Base-by-base conservation (phyloP, 2,888 invertebrate genomes). In the Phaedon cochleariae region DNA sequence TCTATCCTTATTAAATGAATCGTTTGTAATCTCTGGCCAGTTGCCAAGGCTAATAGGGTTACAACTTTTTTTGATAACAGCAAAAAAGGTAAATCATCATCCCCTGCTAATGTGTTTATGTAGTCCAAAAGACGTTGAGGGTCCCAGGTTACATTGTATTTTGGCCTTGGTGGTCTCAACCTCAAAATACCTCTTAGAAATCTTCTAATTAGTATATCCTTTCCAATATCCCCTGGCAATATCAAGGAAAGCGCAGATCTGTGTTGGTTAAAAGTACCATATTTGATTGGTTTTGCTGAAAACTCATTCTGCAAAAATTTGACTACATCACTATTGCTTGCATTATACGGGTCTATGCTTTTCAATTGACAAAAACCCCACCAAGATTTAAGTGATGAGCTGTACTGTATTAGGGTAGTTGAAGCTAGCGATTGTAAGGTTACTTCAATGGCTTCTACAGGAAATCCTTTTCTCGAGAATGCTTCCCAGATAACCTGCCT, bases 111-210 rank as follows among this genome's bases (percentile, higher is more conserved):
- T n/a, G n/a, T n/a, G n/a, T n/a, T n/a, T n/a, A n/a, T n/a, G n/a
- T n/a, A n/a, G n/a, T n/a, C n/a, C n/a, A n/a, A n/a, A n/a, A n/a
- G n/a, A n/a, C n/a, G n/a, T n/a, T n/a, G n/a, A n/a, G 75, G 74
- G 55, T 80, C 72, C 77, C 79, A 79, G 0, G 68, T 77, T 15
- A n/a, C 7, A 48, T 75, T 65, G 65, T 79, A 74, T 61, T 62
- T 70, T 6, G 71, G 68, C 59, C 41, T 58, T 29, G 54, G 55
- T 21, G 73, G 74, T 55, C 68, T 70, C 46, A 72, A 26, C 22
- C 66, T 71, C 12, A 52, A 70, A 1, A 73, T 62, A 1, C 72
- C 72, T 53, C 64, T 74, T 12, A 75, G 64, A 64, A 73, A 74
- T 15, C 73, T 45, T 62, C 71, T 69, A 17, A 73, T 57, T 46